Evolutionary conservation across 2,797 vertebrate genomes (phyloP), one percentile per base, ranked within the genome.

Genomic region (Paramormyrops hopkinsi): DNA sequence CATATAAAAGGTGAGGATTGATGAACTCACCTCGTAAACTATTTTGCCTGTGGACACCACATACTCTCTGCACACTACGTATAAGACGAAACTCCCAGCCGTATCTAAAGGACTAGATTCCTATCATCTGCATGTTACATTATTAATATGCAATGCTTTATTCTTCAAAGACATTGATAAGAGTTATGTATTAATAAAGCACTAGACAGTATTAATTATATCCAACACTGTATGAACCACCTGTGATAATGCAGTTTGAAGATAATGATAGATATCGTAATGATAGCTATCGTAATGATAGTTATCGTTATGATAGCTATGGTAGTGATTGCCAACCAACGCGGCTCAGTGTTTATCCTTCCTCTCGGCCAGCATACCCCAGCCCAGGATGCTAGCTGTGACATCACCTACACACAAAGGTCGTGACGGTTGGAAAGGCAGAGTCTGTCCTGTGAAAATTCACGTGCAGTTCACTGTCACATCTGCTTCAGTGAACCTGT

Each of bases 201-300:
- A 73, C 33, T 89, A 44, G 88, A 51, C 54, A 50, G 44, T 69
- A 83, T 51, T 41, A 86, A 86, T 89, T 69, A 86, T 86, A 44
- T 62, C 37, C 76, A 83, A 33, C n/a, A 22, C 44, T 29, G 9
- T 50, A 33, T 51, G 44, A 44, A 62, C 44, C 25, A 89, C 41
- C 54, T 25, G 88, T 62, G 79, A 51, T 50, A 85, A 51, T 51
- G 8, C 50, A 85, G 44, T 29, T 50, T 22, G 50, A 51, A 48
- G 48, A 85, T 65, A 65, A 65, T 4, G 8, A 29, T 8, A 33
- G 84, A 0, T 53, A 69, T 19, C 5, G 17, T 54, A n/a, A n/a
- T 53, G 12, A 4, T 4, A 22, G 82, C 0, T 50, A 62, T 25
- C 17, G 11, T 51, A 14, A 14, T 62, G n/a, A 25, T 17, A 14